phyloP scores from a whole-genome alignment of 2,797 vertebrate species.

The Buphagus erythrorhynchus region DNA sequence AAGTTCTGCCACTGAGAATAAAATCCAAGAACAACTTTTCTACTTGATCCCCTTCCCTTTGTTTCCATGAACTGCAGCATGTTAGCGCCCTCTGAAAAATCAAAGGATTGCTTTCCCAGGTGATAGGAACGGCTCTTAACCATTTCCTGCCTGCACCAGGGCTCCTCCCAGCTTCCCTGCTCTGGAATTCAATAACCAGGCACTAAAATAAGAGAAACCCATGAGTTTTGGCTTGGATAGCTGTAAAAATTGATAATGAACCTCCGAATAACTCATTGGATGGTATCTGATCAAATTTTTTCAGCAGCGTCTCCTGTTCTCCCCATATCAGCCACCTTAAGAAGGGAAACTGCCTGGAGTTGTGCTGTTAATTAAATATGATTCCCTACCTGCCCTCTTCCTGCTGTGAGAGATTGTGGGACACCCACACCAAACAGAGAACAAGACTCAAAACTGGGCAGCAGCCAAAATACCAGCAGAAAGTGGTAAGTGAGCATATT shows the following conservation, averaged over 20 bases:
- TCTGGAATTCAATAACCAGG: neutral
- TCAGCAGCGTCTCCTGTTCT: neutral
- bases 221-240: neutral
- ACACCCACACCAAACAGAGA: neutral
- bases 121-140: conserved; percentile 52
- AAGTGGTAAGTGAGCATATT: neutral
- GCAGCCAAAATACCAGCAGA: neutral
- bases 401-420: neutral
- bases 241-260: neutral
- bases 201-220: neutral
- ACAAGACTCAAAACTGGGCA: neutral
- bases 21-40: conserved; percentile 26
- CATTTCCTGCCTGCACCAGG: conserved; percentile 46
- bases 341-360: neutral
- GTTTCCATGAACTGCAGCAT: conserved; percentile 58
- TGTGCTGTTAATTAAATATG: neutral
- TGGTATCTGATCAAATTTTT: neutral
- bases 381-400: neutral
- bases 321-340: neutral
- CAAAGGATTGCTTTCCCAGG: conserved; percentile 67
- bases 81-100: conserved; percentile 72
- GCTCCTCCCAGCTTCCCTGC: conserved; percentile 31
- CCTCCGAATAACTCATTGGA: neutral
- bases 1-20: conserved; percentile 6
- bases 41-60: conserved; percentile 48